Percentiles rank a stretch among this genome's conserved stretches.
phyloP scores from a whole-genome alignment of 2,797 vertebrate genomes.

The Glyptemys insculpta region DNA sequence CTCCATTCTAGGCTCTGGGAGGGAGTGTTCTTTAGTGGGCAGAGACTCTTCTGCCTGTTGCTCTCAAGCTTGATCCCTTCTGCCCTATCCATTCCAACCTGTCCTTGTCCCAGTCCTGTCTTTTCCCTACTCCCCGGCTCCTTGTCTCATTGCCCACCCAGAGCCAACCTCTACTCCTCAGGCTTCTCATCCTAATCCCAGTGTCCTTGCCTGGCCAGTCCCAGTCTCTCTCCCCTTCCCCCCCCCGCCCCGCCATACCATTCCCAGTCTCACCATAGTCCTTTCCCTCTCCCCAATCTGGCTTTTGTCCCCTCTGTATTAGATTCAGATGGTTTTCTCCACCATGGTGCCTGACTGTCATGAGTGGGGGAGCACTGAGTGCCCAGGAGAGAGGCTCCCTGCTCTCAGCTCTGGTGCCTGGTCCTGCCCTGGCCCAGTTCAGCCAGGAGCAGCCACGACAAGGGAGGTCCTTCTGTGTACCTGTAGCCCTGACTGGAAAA shows the following conservation, averaged over 20 bases:
- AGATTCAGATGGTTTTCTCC: background rate
- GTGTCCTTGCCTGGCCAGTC: background rate
- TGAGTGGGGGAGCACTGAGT: background rate
- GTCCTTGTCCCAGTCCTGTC: background rate
- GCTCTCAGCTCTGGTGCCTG: background rate
- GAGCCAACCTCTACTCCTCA: background rate
- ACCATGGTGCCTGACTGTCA: background rate
- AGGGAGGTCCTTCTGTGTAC: background rate
- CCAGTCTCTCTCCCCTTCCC: background rate
- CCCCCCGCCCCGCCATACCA: fast-evolving
- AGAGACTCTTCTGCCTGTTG: background rate
- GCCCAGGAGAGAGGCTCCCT: background rate
- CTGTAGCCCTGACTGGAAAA: background rate
- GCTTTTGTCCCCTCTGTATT: background rate
- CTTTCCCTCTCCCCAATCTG: background rate
- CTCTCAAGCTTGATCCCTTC: background rate
- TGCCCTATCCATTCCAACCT: background rate
- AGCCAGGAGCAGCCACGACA: background rate
- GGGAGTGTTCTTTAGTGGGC: background rate
- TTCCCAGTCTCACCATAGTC: background rate
- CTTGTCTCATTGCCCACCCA: background rate
- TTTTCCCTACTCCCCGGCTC: background rate
- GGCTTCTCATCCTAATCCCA: background rate
- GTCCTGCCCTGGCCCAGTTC: background rate
- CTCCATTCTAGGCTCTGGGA: background rate